phyloP scores from a whole-genome alignment of 2,113 vertebrate genomes.

The Orycteropus afer region DNA sequence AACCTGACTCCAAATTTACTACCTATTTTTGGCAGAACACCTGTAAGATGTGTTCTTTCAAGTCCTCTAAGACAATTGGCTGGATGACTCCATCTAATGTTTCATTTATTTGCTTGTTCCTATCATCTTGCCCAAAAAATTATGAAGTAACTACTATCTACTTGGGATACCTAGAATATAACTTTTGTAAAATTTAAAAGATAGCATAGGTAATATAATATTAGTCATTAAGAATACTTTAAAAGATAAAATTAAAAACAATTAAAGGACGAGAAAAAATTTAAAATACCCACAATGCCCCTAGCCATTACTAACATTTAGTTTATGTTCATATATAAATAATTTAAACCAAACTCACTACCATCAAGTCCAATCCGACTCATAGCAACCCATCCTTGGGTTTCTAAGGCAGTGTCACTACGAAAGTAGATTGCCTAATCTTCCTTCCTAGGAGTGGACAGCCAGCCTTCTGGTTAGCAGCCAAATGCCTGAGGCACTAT shows the following conservation, averaged over 20 bases:
- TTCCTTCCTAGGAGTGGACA: too few relatives aligned
- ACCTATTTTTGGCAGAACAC: background rate
- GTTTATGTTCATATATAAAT: background rate
- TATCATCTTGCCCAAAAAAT: conserved; percentile 7
- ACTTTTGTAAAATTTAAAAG: background rate
- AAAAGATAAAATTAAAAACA: background rate
- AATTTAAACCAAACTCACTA: too few relatives aligned
- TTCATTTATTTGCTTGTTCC: background rate
- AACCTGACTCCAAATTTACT: background rate
- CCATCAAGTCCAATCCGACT: too few relatives aligned
- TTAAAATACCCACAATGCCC: background rate
- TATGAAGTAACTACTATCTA: background rate
- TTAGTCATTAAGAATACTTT: background rate
- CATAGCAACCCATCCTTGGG: too few relatives aligned
- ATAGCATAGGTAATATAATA: background rate
- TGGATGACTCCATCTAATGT: background rate
- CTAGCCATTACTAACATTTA: background rate
- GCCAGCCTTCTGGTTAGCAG: too few relatives aligned
- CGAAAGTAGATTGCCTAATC: too few relatives aligned
- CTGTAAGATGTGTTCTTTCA: background rate
- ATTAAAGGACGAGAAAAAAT: background rate
- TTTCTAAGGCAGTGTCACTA: too few relatives aligned
- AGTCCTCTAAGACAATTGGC: background rate
- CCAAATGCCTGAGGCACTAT: too few relatives aligned
- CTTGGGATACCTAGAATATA: background rate